phyloP scores from a whole-genome alignment of 2,888 invertebrate species.

The Pandemis corylana region DNA sequence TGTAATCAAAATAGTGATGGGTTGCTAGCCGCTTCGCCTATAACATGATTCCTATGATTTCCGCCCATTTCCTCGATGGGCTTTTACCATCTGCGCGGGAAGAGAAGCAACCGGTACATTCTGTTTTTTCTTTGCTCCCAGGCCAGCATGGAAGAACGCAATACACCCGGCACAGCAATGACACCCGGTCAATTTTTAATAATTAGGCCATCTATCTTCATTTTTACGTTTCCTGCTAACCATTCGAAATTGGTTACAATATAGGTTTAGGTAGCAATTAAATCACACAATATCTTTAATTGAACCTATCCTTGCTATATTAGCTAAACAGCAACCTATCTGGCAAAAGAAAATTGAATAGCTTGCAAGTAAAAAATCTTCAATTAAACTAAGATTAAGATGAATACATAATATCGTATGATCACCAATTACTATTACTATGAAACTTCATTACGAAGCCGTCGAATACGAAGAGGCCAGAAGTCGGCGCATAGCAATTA shows the following conservation, averaged over 20 bases:
- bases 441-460: conserved; percentile 16
- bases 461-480: conserved; percentile 13
- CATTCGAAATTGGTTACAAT: neutral
- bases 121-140: too few relatives aligned
- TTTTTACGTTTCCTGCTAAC: neutral
- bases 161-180: neutral
- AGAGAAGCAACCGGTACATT: too few relatives aligned
- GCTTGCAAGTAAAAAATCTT: neutral
- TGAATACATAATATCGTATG: neutral
- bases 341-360: neutral
- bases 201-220: neutral
- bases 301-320: too few relatives aligned
- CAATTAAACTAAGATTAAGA: neutral
- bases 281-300: neutral
- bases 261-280: neutral
- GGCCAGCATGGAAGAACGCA: too few relatives aligned
- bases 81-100: too few relatives aligned
- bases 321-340: neutral
- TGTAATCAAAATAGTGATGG: too few relatives aligned
- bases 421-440: neutral
- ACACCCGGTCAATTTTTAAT: conserved; percentile 2
- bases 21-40: too few relatives aligned
- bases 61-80: neutral
- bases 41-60: too few relatives aligned
- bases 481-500: conserved; percentile 27